These are phyloP conservation scores for Prionchulus punctatus DNA, from an alignment of 2,888 invertebrate species.

Conservation along the genomic window DNA sequence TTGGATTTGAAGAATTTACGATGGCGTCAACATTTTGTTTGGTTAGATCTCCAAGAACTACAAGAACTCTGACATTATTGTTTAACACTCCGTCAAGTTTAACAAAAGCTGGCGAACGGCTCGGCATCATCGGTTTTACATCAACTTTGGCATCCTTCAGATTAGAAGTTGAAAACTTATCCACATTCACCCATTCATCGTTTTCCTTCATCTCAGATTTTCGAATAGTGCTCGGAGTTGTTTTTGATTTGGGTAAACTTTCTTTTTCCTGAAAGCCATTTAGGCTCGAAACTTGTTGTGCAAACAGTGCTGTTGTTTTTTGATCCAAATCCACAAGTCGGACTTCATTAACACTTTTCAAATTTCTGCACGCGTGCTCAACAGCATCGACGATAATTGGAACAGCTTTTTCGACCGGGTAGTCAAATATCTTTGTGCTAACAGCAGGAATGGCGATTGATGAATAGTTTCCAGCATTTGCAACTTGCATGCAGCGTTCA, in stretches of 20 bases:
- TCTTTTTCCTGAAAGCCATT: background rate
- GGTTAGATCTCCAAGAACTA: no score
- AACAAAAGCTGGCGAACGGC: background rate
- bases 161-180: no score
- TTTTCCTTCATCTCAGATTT: no score
- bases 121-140: background rate
- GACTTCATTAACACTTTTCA: background rate
- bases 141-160: background rate
- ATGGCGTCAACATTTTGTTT: no score
- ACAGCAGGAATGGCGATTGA: background rate
- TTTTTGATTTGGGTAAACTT: background rate
- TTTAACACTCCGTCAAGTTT: no score
- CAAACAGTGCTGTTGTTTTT: background rate
- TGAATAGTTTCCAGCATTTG: background rate
- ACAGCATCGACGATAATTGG: background rate
- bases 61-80: no score
- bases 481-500: background rate
- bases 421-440: conserved; percentile 1
- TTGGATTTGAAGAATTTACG: no score
- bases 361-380: background rate
- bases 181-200: no score
- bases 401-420: background rate
- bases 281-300: background rate
- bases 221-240: background rate
- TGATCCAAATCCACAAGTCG: background rate